Base-by-base conservation (phyloP, 2,888 invertebrate genomes). In the Altica lythri region DNA sequence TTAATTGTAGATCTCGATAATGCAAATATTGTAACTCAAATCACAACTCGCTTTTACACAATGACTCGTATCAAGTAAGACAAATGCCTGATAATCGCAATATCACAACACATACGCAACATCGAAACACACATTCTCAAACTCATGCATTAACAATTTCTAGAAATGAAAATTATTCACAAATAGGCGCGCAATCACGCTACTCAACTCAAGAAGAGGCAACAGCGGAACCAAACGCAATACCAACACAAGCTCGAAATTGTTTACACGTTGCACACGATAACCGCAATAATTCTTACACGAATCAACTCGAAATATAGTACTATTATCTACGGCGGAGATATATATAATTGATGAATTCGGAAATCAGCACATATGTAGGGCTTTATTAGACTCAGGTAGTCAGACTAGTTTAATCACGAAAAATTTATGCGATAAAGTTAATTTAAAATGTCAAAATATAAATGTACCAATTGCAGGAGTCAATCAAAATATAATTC, bases 31-130 rank as follows among this genome's bases (percentile, higher is more conserved):
- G 53, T 32, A 30, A 48, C 17, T 13, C 12, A 2, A 35, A 30
- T 18, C 38, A 50, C 12, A 50, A 55, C n/a, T 45, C 50, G 2
- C 4, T 43, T n/a, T 16, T 55, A 2, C 55, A 55, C 10, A 32
- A 22, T 2, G 10, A 35, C 12, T 12, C 1, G 9, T 19, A 13
- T 1, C 16, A 17, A 30, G 1, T 2, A 12, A 16, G 22, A 2
- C 12, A 16, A 16, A 8, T 9, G 13, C 16, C 4, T 2, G 4
- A 9, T 34, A 34, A 2, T 14, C 8, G 1, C 2, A 12, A 34
- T 8, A 34, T 14, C 1, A 2, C 2, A 34, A 1, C 34, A 34
- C 6, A 34, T 5, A 5, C 13, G 8, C 2, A 2, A 34, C 4
- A 12, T 3, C 22, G 2, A 34, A 34, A 8, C 4, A 30, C n/a